phyloP scores from a whole-genome alignment of 2,888 invertebrate species.

The Rhingia campestris region DNA sequence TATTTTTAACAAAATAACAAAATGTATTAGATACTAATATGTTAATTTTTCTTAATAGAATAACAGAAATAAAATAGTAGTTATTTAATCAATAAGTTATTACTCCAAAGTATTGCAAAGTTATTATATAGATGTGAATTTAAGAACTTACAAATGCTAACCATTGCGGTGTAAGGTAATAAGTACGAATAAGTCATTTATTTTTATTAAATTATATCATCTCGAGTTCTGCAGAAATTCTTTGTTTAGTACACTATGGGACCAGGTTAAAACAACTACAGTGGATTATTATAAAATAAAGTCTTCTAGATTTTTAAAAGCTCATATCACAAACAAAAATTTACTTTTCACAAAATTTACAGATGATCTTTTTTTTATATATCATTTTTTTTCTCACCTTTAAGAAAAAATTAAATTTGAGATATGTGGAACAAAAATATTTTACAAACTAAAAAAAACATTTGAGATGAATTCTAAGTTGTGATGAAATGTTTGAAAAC shows the following conservation, averaged over 20 bases:
- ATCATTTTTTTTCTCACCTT: slow-evolving; percentile 1
- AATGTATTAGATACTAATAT: slow-evolving; percentile 10
- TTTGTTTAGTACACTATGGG: slow-evolving; percentile 27
- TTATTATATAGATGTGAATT: slow-evolving; percentile 48
- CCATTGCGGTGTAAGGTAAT: slow-evolving; percentile 10
- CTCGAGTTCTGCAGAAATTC: slow-evolving; percentile 21
- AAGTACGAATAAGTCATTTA: neutral
- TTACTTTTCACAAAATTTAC: slow-evolving; percentile 22
- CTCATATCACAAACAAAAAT: slow-evolving; percentile 38
- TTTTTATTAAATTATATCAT: slow-evolving; percentile 1
- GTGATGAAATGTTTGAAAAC: slow-evolving; percentile 1
- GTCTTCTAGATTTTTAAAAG: slow-evolving; percentile 15
- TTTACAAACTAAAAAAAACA: neutral
- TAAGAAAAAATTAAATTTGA: neutral
- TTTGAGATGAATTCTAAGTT: slow-evolving; percentile 13
- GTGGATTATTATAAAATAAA: slow-evolving; percentile 25
- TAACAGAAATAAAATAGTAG: slow-evolving; percentile 12
- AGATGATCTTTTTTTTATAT: neutral
- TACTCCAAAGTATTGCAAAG: slow-evolving; percentile 40
- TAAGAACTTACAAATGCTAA: slow-evolving; percentile 29
- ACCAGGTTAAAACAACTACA: slow-evolving; percentile 47
- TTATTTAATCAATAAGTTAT: slow-evolving; percentile 52
- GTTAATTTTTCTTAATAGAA: neutral
- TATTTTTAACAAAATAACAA: slow-evolving; percentile 12
- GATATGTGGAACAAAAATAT: neutral